Evolutionary conservation across 2,888 invertebrate genomes (phyloP).

Genomic region (Stegophylla sp.): DNA sequence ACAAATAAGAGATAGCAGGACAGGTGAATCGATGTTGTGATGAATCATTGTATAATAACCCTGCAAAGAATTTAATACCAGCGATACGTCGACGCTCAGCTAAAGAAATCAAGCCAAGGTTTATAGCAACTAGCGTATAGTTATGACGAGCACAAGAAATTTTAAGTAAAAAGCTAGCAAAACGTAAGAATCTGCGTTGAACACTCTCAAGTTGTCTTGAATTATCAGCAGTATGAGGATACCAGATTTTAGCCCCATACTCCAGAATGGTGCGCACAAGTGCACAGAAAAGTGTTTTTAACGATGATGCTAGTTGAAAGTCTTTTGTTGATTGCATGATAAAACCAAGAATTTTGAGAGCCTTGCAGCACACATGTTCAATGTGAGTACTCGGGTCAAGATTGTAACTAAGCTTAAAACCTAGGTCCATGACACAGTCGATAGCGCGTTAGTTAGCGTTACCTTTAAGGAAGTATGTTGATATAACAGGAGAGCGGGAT

Average conservation of each 20-base stretch:
- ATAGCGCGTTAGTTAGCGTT: no score
- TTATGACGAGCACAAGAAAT: background rate
- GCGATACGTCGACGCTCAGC: no score
- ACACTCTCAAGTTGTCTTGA: background rate
- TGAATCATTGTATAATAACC: background rate
- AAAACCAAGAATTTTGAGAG: no score
- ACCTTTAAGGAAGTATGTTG: no score
- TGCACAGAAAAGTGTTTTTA: background rate
- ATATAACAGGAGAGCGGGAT: no score
- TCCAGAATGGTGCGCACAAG: background rate
- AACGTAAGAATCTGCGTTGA: background rate
- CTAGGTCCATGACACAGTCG: no score
- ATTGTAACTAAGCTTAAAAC: no score
- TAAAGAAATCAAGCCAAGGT: background rate
- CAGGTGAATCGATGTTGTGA: conserved; percentile 1
- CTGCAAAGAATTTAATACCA: background rate
- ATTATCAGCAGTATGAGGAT: background rate
- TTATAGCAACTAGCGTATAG: background rate
- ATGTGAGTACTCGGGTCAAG: no score
- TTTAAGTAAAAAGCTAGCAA: background rate
- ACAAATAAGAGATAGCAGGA: background rate
- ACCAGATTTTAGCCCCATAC: background rate
- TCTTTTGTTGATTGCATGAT: background rate
- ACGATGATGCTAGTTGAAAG: background rate
- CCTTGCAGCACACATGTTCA: no score